phyloP scores from a whole-genome alignment of 2,888 invertebrate genomes.

The Tetropium fuscum region DNA sequence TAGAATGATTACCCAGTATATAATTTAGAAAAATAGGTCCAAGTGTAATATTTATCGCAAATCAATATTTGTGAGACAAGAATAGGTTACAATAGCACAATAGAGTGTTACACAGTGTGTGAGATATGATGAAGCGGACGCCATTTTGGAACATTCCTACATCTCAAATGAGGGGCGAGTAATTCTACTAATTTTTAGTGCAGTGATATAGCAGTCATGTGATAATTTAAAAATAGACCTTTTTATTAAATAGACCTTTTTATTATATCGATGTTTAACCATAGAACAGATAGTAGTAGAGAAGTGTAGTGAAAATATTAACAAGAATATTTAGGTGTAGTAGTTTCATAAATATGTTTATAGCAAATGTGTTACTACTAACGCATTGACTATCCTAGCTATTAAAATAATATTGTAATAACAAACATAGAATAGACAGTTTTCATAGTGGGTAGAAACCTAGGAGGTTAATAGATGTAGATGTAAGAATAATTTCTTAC shows the following conservation, averaged over 20 bases:
- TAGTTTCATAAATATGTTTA: slow-evolving; percentile 34
- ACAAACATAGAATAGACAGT: slow-evolving; percentile 38
- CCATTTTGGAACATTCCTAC: slow-evolving; percentile 60
- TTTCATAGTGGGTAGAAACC: slow-evolving; percentile 44
- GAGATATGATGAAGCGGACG: slow-evolving; percentile 61
- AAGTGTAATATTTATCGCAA: slow-evolving; percentile 48
- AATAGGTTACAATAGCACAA: slow-evolving; percentile 44
- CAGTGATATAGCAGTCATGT: slow-evolving; percentile 61
- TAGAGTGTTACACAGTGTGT: slow-evolving; percentile 56
- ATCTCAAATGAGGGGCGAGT: slow-evolving; percentile 65
- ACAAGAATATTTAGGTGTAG: slow-evolving; percentile 43
- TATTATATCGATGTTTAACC: slow-evolving; percentile 49
- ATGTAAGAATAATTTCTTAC: slow-evolving; percentile 29
- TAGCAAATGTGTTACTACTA: slow-evolving; percentile 23
- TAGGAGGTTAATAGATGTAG: slow-evolving; percentile 38
- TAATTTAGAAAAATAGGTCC: slow-evolving; percentile 36
- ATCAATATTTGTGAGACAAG: slow-evolving; percentile 28
- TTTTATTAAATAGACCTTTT: slow-evolving; percentile 45
- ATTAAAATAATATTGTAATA: slow-evolving; percentile 37
- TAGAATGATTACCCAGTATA: not conserved
- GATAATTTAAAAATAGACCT: slow-evolving; percentile 47
- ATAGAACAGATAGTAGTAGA: slow-evolving; percentile 50
- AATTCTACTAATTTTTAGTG: slow-evolving; percentile 60
- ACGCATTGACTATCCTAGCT: slow-evolving; percentile 21
- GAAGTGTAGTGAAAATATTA: slow-evolving; percentile 37